Percentiles rank a stretch among this genome's conserved stretches.
Conservation (phyloP, 2,113 vertebrate species). For the Rhinichthys klamathensis region DNA sequence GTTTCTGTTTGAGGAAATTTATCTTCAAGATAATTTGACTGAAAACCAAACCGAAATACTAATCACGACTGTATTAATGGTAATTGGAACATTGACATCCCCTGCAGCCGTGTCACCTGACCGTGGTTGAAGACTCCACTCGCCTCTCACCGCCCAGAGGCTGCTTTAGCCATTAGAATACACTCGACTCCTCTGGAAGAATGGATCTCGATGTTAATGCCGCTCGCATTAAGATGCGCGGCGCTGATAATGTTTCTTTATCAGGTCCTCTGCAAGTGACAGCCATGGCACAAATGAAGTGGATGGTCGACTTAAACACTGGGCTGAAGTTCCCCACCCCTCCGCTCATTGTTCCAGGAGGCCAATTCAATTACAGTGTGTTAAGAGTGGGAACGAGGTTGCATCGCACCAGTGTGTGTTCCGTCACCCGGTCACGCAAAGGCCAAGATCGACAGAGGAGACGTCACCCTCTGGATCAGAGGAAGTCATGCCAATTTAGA, state of each 20-base stretch:
- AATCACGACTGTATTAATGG: neutral
- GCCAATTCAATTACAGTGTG: slow-evolving; percentile 73
- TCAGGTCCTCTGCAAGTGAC: slow-evolving; percentile 54
- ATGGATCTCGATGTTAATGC: slow-evolving; percentile 61
- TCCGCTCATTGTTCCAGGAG: slow-evolving; percentile 58
- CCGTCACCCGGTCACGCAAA: slow-evolving; percentile 39
- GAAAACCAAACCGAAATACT: neutral
- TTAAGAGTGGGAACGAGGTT: slow-evolving; percentile 65
- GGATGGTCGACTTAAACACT: slow-evolving; percentile 65
- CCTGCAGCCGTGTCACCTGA: slow-evolving; percentile 5
- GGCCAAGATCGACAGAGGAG: neutral
- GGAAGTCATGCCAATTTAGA: slow-evolving; percentile 4
- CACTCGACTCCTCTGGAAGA: slow-evolving; percentile 37
- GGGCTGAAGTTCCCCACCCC: slow-evolving; percentile 37
- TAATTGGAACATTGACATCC: neutral
- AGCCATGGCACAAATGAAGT: slow-evolving; percentile 63
- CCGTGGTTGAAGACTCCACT: neutral
- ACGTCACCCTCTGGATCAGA: neutral
- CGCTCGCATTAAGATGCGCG: slow-evolving; percentile 65
- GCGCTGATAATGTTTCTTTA: slow-evolving; percentile 65
- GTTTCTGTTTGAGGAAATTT: too few species aligned
- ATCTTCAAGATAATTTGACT: too few species aligned
- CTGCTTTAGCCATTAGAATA: slow-evolving; percentile 31
- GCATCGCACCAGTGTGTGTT: slow-evolving; percentile 31
- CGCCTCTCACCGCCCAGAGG: neutral